Evolutionary conservation across 2,113 vertebrate genomes (phyloP), one percentile per base, ranked within the genome.

Genomic region (Sceloporus undulatus): DNA sequence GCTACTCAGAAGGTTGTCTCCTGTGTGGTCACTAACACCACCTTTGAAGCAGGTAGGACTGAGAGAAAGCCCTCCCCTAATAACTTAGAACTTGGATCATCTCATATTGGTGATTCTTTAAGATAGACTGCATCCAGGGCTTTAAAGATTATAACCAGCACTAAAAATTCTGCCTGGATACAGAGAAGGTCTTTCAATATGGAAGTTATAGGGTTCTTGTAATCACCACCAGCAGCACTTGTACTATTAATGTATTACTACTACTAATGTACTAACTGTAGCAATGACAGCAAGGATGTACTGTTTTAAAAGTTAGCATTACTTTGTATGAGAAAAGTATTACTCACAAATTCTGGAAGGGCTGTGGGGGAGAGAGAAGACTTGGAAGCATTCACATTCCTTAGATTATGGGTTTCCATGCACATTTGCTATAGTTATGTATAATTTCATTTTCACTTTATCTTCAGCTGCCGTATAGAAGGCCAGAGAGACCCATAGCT

Each of bases 371-470:
- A 86, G 82, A 71, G 78, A 40, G 66, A 92, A 84, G 88, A 91
- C 0, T 7, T 73, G 1, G 86, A 91, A 84, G 38, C 42, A 16
- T 91, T 79, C 25, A 59, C 86, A 84, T 77, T 88, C 62, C 59
- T 85, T 88, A 81, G n/a, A 78, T 19, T 66, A 11, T 76, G 87
- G 5, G 23, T 89, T 42, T 89, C 90, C 71, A 82, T 38, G 87
- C 87, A 8, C 27, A 19, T 23, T 89, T 90, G 3, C 74, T 40
- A 2, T 19, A 14, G 2, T 88, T 90, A 9, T 59, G 89, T 48
- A 90, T 87, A 74, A 38, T 86, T 79, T 85, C 77, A 84, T 21
- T 85, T 78, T 74, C 88, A 23, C 70, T 68, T 85, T 59, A 80
- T 3, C 48, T 19, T 1, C 56, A 75, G 73, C 79, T 86, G 34